Conservation (phyloP, 2,113 vertebrate genomes). For the Crotalus viridis region DNA sequence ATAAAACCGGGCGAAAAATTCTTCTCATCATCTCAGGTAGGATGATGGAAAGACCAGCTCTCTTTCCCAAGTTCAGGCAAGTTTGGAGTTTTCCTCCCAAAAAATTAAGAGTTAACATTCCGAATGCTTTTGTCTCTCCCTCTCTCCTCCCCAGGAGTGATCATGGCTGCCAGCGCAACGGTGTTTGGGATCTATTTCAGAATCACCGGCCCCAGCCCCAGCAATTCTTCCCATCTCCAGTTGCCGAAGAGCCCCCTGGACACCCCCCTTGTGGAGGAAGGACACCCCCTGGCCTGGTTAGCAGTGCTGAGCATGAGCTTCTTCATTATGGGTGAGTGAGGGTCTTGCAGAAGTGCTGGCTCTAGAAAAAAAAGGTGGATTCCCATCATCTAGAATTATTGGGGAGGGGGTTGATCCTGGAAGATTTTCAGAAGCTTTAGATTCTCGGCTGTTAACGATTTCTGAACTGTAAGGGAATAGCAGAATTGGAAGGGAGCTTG, state of each 20-base stretch:
- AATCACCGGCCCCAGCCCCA: conserved; percentile 56
- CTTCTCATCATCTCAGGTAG: conserved; percentile 86
- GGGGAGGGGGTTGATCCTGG: background rate
- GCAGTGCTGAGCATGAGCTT: conserved; percentile 83
- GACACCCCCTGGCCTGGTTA: conserved; percentile 78
- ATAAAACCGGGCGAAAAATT: conserved; percentile 85
- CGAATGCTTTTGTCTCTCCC: background rate
- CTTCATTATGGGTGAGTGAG: conserved; percentile 83
- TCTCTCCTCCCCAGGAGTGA: conserved; percentile 67
- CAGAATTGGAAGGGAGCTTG: too few relatives aligned
- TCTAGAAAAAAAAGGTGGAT: too few relatives aligned
- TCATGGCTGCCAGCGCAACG: conserved; percentile 82
- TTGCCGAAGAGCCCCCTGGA: background rate
- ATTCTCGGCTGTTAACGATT: background rate
- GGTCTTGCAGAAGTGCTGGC: background rate
- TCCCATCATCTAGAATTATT: background rate
- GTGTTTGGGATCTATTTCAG: conserved; percentile 87
- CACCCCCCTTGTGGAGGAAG: background rate
- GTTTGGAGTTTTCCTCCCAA: background rate
- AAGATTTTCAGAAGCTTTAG: background rate
- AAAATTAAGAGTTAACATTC: background rate
- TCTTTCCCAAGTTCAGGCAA: background rate
- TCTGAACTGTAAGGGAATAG: background rate
- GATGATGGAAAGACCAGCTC: too few relatives aligned
- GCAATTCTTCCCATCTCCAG: conserved; percentile 58